Evolutionary conservation across 2,113 vertebrate genomes (phyloP).

Genomic region (Daphoenositta chrysoptera): DNA sequence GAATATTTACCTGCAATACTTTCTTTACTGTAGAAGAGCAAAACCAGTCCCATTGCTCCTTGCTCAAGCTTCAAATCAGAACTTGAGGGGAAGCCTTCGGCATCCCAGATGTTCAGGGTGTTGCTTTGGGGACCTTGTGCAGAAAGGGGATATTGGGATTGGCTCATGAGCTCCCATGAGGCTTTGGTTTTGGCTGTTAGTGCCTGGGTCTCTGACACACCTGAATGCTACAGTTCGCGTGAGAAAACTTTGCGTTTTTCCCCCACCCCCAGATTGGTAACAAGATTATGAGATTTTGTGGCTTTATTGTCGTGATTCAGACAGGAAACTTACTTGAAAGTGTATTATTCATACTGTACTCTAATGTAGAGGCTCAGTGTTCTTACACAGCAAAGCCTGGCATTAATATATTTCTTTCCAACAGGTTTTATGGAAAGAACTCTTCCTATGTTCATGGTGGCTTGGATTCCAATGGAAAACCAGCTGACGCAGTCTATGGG

Average conservation of each 20-base stretch:
- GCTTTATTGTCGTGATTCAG: neutral
- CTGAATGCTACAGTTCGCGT: neutral
- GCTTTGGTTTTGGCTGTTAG: neutral
- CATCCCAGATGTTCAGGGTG: neutral
- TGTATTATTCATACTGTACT: neutral
- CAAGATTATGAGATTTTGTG: neutral
- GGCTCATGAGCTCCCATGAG: neutral
- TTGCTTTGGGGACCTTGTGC: neutral
- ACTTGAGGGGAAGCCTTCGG: neutral
- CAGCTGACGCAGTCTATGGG: constrained; percentile 92
- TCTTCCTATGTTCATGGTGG: constrained; percentile 98
- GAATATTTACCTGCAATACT: neutral
- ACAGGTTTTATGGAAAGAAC: constrained; percentile 97
- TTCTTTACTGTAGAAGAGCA: neutral
- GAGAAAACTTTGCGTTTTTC: neutral
- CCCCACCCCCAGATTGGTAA: rapidly evolving
- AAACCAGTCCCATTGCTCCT: neutral
- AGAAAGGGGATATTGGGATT: neutral
- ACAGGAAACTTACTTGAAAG: neutral
- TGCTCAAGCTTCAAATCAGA: neutral
- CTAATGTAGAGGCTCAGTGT: neutral
- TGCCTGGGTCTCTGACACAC: neutral
- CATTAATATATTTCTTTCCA: neutral
- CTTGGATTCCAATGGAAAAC: constrained; percentile 92
- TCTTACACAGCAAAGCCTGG: neutral